Percentiles rank a stretch among this genome's conserved stretches.
These are phyloP conservation scores for Trinorchestia longiramus DNA, from an alignment of 1,140 invertebrate genomes.

Conservation along the genomic window DNA sequence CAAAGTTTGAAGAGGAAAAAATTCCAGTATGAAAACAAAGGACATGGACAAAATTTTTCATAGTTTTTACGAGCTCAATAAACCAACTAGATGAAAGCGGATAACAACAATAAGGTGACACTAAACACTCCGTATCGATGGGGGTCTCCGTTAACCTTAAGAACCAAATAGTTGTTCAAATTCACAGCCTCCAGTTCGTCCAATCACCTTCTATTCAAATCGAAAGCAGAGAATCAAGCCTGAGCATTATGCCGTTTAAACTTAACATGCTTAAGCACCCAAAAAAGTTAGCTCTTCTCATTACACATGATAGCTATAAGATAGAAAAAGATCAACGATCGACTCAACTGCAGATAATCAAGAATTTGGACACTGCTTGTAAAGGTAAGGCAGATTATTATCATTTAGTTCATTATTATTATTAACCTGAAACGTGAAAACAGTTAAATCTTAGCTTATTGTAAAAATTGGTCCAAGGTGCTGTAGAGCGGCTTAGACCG, in stretches of 20 bases:
- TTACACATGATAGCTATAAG: not conserved
- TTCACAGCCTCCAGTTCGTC: slow-evolving; percentile 28
- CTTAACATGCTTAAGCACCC: not conserved
- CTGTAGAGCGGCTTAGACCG: slow-evolving; percentile 12
- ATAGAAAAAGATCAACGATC: not conserved
- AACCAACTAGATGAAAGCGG: not conserved
- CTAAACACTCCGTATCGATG: not conserved
- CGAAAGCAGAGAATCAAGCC: slow-evolving; percentile 11
- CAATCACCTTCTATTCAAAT: not conserved
- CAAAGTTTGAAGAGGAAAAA: not conserved
- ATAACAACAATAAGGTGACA: not conserved
- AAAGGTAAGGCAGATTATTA: slow-evolving; percentile 36
- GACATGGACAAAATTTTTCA: not conserved
- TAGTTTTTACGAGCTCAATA: not conserved
- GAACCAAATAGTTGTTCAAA: slow-evolving; percentile 24
- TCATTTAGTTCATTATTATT: slow-evolving; percentile 34
- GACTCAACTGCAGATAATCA: not conserved
- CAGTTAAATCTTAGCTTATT: slow-evolving; percentile 43
- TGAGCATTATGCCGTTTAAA: not conserved
- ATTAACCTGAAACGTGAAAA: slow-evolving; percentile 25
- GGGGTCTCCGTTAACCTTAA: not conserved
- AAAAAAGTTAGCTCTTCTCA: not conserved
- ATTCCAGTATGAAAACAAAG: not conserved
- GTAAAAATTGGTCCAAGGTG: slow-evolving; percentile 47
- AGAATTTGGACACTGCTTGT: slow-evolving; percentile 36